Evolutionary conservation across 2,113 vertebrate species (phyloP), one percentile per base, ranked within the genome.

Genomic region (Gallinago paraguaiae): DNA sequence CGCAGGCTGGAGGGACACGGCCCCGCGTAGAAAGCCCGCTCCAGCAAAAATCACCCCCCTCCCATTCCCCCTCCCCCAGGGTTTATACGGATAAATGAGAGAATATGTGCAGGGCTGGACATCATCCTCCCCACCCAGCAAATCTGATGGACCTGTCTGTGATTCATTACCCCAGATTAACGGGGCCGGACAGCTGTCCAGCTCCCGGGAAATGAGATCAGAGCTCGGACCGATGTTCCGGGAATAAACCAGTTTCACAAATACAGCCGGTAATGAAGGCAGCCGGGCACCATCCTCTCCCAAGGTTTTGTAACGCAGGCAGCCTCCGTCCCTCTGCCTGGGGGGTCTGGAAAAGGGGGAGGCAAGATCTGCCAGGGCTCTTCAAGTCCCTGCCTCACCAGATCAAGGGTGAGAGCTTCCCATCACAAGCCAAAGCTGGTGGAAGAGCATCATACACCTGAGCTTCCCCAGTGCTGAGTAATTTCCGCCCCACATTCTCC

Each of bases 131-230:
- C 86, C 95, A 94, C 92, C 92, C 96, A 64, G 85, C 85, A 94
- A 94, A 96, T 91, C 94, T 93, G 92, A 8, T 82, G 92, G 94
- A 33, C 79, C 93, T 93, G 86, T 86, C 88, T 94, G 95, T n/a
- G 92, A 61, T 95, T 96, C 91, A 92, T 96, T 93, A 96, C 95
- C 54, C 70, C 45, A 69, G 96, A 92, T 96, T 96, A 96, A 82
- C 7, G 0, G 70, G 82, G 69, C 77, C 43, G 82, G 54, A 96
- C 96, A 97, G 96, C 91, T 96, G 96, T 96, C 81, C 92, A 79
- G 92, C 88, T 94, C 93, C 67, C 0, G 35, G 92, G 70, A 94
- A 96, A 95, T 92, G 88, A 95, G 95, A 94, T 94, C 92, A 93
- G 86, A 86, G 61, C 91, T 85, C 1, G 12, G 68, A 86, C 17